Percentiles rank a stretch among this genome's conserved stretches.
phyloP scores from a whole-genome alignment of 1,140 invertebrate species.

The Philopotamus ludificatus region DNA sequence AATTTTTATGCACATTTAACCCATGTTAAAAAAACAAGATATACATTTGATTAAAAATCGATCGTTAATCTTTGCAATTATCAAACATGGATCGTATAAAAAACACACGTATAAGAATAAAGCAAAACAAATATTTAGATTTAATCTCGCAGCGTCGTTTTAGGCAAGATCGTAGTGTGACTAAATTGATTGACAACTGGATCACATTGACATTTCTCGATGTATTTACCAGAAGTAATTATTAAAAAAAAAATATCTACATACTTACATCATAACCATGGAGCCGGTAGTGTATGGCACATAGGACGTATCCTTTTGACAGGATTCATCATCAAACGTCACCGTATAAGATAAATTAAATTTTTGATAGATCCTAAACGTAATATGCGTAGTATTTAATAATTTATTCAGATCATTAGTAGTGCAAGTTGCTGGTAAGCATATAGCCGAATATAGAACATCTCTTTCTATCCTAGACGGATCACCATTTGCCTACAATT shows the following conservation, averaged over 20 bases:
- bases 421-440: conserved; percentile 1
- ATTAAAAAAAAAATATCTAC: not conserved
- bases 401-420: conserved; percentile 2
- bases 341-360: conserved; percentile 2
- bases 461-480: conserved; percentile 1
- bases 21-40: too few species aligned
- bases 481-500: conserved; percentile 12
- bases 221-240: too few species aligned
- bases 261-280: conserved; percentile 17
- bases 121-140: too few species aligned
- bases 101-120: too few species aligned
- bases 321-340: conserved; percentile 2
- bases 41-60: too few species aligned
- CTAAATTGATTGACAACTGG: too few species aligned
- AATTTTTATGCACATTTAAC: too few species aligned
- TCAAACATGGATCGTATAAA: too few species aligned
- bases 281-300: not conserved
- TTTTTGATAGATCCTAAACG: conserved; percentile 5
- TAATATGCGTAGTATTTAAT: not conserved
- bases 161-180: too few species aligned
- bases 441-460: conserved; percentile 4
- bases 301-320: not conserved
- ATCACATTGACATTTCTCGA: too few species aligned
- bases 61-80: too few species aligned
- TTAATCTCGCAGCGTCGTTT: too few species aligned